Conservation (phyloP, 2,113 vertebrate species). For the Euleptes europaea region DNA sequence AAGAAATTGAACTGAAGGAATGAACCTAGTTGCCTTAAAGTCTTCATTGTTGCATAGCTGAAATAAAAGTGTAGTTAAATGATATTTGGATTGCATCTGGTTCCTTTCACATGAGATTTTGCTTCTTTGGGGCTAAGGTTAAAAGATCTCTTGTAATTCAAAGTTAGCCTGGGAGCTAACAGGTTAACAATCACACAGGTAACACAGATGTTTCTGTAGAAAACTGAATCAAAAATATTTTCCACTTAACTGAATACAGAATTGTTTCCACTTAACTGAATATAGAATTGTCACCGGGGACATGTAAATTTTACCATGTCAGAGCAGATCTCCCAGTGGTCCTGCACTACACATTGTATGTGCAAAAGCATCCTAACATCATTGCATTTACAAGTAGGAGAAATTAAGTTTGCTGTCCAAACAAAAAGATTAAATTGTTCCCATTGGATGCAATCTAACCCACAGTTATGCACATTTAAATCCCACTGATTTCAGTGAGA, state of each 20-base stretch:
- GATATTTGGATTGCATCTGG: too few species aligned
- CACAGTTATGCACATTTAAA: neutral
- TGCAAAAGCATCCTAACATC: neutral
- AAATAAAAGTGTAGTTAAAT: too few species aligned
- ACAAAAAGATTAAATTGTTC: slow-evolving; percentile 2
- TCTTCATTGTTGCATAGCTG: too few species aligned
- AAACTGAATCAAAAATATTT: neutral
- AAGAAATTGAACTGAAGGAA: too few species aligned
- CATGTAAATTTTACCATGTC: neutral
- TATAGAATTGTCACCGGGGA: neutral
- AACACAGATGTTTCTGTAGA: too few species aligned
- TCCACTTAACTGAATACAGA: neutral
- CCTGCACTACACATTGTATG: neutral
- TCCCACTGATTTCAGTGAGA: neutral
- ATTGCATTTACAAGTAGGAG: neutral
- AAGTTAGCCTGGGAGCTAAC: too few species aligned
- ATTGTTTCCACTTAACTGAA: neutral
- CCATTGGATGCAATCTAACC: neutral
- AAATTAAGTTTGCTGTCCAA: slow-evolving; percentile 25
- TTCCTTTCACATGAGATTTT: too few species aligned
- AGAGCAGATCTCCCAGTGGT: neutral
- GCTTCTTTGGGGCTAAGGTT: too few species aligned
- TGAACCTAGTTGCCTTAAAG: too few species aligned
- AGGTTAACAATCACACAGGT: too few species aligned
- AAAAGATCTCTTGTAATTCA: too few species aligned